phyloP scores from a whole-genome alignment of 1,140 invertebrate species.

The Samia ricini region DNA sequence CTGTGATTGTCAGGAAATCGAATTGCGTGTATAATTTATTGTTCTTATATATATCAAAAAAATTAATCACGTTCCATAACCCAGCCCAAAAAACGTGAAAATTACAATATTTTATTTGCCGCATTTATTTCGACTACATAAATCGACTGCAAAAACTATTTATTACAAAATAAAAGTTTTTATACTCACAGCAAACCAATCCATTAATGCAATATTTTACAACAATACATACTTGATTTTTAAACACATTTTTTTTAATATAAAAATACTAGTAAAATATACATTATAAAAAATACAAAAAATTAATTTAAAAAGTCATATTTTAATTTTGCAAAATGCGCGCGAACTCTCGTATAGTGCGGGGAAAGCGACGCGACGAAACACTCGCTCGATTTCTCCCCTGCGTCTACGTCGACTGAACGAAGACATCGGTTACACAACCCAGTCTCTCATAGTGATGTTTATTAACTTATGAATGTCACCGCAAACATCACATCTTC shows the following conservation, averaged over 20 bases:
- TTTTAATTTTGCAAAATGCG: slow-evolving; percentile 19
- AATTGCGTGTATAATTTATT: neutral
- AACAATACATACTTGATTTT: neutral
- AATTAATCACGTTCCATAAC: neutral
- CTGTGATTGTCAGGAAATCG: slow-evolving; percentile 8
- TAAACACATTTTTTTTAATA: neutral
- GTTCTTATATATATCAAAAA: neutral
- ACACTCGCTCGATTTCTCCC: slow-evolving; percentile 50
- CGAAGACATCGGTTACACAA: slow-evolving; percentile 36
- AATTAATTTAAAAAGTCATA: slow-evolving; percentile 6
- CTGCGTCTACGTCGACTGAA: slow-evolving; percentile 42
- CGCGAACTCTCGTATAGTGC: slow-evolving; percentile 40
- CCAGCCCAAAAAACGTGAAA: neutral
- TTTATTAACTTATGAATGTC: slow-evolving; percentile 4
- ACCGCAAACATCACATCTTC: neutral
- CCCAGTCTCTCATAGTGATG: slow-evolving; percentile 29
- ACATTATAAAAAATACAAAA: neutral
- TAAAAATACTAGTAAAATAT: neutral
- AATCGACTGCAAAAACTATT: too few relatives aligned
- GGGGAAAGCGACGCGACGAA: slow-evolving; percentile 48
- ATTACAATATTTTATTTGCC: too few relatives aligned
- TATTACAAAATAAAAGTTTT: too few relatives aligned
- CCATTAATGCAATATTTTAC: neutral
- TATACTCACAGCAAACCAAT: neutral
- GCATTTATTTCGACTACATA: too few relatives aligned